Evolutionary conservation across 2,113 vertebrate genomes (phyloP).

Genomic region (Microcebus tavaratra): DNA sequence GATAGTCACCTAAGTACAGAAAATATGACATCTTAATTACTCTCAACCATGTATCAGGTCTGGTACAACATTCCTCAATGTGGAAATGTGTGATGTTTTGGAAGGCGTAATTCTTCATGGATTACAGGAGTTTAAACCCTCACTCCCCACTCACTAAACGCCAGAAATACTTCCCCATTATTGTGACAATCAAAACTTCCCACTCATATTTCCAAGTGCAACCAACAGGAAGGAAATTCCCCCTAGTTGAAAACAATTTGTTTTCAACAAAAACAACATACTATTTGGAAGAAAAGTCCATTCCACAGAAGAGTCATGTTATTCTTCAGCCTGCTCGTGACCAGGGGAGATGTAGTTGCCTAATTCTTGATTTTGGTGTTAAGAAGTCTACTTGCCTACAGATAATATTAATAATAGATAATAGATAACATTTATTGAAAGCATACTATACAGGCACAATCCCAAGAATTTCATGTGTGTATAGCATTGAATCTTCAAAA

Average conservation of each 20-base stretch:
- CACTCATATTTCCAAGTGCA: background rate
- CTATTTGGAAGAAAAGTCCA: background rate
- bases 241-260: background rate
- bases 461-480: background rate
- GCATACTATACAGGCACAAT: background rate
- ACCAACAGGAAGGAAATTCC: background rate
- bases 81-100: background rate
- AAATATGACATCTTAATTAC: background rate
- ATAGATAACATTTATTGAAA: background rate
- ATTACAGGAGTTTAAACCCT: background rate
- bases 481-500: background rate
- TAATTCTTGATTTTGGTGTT: background rate
- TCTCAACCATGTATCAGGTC: background rate
- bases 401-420: background rate
- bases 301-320: background rate
- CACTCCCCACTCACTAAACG: background rate
- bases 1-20: background rate
- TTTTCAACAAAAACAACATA: background rate
- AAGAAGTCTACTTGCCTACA: background rate
- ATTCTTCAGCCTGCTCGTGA: background rate
- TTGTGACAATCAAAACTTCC: background rate
- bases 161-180: background rate
- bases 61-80: background rate
- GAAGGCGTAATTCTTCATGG: background rate
- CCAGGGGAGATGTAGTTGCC: background rate